Percentiles rank a stretch among this genome's conserved stretches.
These are phyloP conservation scores for Pseudopodoces humilis DNA, from an alignment of 2,113 vertebrate genomes.

Conservation along the genomic window DNA sequence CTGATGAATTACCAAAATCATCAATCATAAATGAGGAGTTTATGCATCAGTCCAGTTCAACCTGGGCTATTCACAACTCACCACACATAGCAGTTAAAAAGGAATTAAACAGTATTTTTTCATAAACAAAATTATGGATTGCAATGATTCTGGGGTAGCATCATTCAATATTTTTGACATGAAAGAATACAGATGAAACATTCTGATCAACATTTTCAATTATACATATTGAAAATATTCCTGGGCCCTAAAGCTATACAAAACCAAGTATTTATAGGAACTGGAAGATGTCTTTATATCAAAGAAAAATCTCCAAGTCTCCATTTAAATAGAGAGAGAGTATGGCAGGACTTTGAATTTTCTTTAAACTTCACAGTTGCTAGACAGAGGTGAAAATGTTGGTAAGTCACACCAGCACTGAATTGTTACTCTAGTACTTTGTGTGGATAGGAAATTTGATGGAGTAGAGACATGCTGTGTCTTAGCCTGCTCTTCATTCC, in stretches of 20 bases:
- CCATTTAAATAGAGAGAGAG: neutral
- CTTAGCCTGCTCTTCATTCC: neutral
- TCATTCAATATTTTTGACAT: neutral
- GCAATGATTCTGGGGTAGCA: conserved; percentile 20
- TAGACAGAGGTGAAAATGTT: neutral
- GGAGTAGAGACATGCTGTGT: neutral
- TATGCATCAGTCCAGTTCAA: neutral
- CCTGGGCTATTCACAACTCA: conserved; percentile 32
- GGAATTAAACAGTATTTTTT: conserved; percentile 32
- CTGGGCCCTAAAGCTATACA: neutral
- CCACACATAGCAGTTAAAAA: conserved; percentile 29
- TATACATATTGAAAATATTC: neutral
- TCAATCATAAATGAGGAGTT: neutral
- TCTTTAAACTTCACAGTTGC: neutral
- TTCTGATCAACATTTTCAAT: conserved; percentile 46
- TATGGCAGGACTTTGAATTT: neutral
- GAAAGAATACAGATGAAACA: neutral
- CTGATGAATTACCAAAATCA: neutral
- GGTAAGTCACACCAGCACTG: neutral
- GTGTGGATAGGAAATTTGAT: neutral
- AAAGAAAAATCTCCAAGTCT: neutral
- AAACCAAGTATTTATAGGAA: conserved; percentile 4
- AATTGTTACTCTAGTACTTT: neutral
- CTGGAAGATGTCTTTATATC: neutral
- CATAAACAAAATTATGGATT: neutral